These are phyloP conservation scores for Amazona vittata DNA, from an alignment of 2,113 vertebrate species.

Conservation along the genomic window DNA sequence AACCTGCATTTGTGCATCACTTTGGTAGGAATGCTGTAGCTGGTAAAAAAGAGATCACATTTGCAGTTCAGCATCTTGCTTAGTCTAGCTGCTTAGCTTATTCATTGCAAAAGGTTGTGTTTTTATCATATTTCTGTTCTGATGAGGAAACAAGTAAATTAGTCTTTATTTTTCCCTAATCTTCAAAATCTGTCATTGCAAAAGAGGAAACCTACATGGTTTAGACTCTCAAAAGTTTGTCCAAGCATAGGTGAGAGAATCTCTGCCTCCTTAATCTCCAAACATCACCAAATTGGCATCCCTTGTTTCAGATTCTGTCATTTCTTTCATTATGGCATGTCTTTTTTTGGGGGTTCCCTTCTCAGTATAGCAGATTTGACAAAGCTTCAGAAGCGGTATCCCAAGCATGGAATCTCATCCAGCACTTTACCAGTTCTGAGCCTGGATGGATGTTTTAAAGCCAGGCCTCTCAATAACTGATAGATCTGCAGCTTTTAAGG, in stretches of 20 bases:
- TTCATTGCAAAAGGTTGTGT: neutral
- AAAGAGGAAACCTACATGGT: neutral
- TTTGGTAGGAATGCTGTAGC: neutral
- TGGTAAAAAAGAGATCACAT: neutral
- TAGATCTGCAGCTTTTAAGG: neutral
- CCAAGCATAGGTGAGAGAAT: neutral
- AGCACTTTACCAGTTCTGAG: neutral
- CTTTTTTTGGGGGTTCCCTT: neutral
- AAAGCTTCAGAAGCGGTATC: neutral
- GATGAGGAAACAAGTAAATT: neutral
- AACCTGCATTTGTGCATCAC: neutral
- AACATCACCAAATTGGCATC: neutral
- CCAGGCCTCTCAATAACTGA: neutral
- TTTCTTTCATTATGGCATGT: rapidly evolving
- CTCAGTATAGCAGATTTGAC: neutral
- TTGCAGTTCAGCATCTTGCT: neutral
- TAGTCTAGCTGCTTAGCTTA: neutral
- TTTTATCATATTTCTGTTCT: neutral
- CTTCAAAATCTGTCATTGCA: neutral
- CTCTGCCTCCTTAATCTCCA: neutral
- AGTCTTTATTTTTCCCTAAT: neutral
- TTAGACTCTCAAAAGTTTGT: neutral
- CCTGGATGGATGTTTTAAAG: neutral
- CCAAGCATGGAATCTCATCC: neutral
- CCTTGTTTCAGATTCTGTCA: neutral